Conservation (phyloP, 2,113 vertebrate genomes). For the Apteryx mantelli region DNA sequence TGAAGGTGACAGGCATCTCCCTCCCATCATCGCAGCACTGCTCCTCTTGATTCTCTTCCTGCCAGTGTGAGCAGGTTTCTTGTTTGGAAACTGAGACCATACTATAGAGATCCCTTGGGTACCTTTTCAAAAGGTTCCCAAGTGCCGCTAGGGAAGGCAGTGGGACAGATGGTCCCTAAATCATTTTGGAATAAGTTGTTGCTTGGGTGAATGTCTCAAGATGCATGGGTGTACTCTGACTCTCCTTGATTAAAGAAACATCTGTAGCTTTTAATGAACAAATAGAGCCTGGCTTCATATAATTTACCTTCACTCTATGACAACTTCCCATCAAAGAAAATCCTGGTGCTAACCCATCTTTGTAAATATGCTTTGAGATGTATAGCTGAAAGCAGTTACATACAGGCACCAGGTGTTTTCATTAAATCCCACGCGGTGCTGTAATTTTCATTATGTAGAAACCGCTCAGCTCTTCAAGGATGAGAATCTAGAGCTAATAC, state of each 20-base stretch:
- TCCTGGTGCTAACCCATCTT: not conserved
- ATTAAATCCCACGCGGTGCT: not conserved
- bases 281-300: not conserved
- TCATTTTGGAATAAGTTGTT: not conserved
- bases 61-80: not conserved
- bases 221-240: not conserved
- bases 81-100: not conserved
- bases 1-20: not conserved
- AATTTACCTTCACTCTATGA: not conserved
- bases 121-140: not conserved
- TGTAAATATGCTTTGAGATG: not conserved
- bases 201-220: not conserved
- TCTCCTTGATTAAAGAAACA: not conserved
- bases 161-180: accelerated
- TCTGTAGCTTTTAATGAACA: not conserved
- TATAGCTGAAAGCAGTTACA: not conserved
- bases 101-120: not conserved
- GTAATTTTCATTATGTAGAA: slow-evolving; percentile 36
- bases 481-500: not conserved
- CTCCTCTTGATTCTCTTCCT: not conserved
- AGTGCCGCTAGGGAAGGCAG: accelerated
- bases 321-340: not conserved
- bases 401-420: not conserved
- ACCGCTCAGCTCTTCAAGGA: not conserved
- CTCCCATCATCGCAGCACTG: not conserved